A percentile compares a stretch with the other conserved stretches of the same genome.
Conservation (phyloP, 1,140 invertebrate genomes). For the Heliothis subflexa region DNA sequence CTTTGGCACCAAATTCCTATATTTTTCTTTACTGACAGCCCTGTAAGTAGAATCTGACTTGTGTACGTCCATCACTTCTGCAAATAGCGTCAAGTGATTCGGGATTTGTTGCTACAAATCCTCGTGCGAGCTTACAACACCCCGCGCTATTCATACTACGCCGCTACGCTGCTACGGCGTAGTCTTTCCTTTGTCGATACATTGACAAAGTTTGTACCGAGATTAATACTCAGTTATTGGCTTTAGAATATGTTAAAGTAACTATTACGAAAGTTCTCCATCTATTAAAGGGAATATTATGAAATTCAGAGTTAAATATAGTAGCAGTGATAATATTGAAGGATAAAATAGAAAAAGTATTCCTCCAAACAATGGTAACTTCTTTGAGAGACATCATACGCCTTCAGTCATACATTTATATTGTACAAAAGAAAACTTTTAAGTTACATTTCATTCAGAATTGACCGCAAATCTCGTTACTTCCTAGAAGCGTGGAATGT, state of each 20-base stretch:
- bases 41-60: conserved; percentile 14
- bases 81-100: conserved; percentile 64
- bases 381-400: too few species aligned
- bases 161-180: not conserved
- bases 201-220: not conserved
- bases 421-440: too few species aligned
- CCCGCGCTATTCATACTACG: conserved; percentile 50
- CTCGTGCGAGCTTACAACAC: conserved; percentile 28
- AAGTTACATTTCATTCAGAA: too few species aligned
- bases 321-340: too few species aligned
- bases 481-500: too few species aligned
- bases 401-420: too few species aligned
- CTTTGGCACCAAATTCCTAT: not conserved
- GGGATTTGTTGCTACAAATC: conserved; percentile 56
- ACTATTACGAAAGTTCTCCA: not conserved
- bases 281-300: not conserved
- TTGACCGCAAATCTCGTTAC: too few species aligned
- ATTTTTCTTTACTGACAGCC: conserved; percentile 19
- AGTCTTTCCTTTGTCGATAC: conserved; percentile 15
- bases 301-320: too few species aligned
- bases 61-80: conserved; percentile 48
- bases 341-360: too few species aligned
- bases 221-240: conserved; percentile 1
- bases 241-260: not conserved
- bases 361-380: too few species aligned